Percentiles rank a stretch among this genome's conserved stretches.
Conservation (phyloP, 2,888 invertebrate genomes). For the Mimachlamys varia region DNA sequence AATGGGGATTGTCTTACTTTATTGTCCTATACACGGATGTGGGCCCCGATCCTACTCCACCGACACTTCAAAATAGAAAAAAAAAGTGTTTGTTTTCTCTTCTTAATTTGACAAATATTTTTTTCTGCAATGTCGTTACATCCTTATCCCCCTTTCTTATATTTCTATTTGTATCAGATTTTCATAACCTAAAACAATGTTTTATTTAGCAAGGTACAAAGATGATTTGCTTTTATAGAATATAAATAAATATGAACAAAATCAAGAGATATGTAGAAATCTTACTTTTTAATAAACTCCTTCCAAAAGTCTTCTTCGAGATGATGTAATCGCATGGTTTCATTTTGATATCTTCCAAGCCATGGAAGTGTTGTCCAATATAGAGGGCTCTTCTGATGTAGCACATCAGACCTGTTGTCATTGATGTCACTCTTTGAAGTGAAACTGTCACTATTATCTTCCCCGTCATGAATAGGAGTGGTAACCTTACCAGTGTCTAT, state of each 20-base stretch:
- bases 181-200: too few relatives aligned
- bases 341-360: not conserved
- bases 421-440: not conserved
- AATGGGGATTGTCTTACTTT: not conserved
- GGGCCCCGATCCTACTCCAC: not conserved
- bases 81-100: too few relatives aligned
- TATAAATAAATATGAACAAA: not conserved
- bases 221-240: not conserved
- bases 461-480: not conserved
- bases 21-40: not conserved
- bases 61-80: not conserved
- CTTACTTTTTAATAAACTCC: not conserved
- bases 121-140: too few relatives aligned
- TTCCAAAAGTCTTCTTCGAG: not conserved
- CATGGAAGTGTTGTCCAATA: not conserved
- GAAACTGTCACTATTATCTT: not conserved
- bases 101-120: too few relatives aligned
- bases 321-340: not conserved
- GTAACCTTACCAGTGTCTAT: not conserved
- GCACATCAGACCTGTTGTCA: too few relatives aligned
- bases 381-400: not conserved
- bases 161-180: too few relatives aligned
- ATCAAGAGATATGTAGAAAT: not conserved
- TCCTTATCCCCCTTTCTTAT: too few relatives aligned
- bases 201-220: too few relatives aligned